Evolutionary conservation across 2,888 invertebrate genomes (phyloP).

Genomic region (Horisme vitalbata): DNA sequence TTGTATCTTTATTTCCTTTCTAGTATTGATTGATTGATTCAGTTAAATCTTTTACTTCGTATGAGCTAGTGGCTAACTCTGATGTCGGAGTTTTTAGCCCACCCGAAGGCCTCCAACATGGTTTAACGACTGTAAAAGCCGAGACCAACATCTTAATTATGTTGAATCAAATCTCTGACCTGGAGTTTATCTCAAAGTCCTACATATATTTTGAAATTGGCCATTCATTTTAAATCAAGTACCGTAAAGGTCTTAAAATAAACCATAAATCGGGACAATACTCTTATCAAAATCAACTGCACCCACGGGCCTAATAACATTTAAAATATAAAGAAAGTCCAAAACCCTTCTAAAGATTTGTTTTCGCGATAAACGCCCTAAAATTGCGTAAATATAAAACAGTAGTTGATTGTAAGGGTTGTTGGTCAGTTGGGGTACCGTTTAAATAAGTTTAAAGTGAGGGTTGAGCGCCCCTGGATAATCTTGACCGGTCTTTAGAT

Average conservation of each 20-base stretch:
- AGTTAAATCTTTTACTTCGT: too few relatives aligned
- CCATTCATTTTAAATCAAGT: neutral
- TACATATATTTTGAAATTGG: too few relatives aligned
- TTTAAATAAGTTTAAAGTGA: slow-evolving; percentile 63
- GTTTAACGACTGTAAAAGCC: too few relatives aligned
- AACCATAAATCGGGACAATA: slow-evolving; percentile 29
- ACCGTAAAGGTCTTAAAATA: slow-evolving; percentile 13
- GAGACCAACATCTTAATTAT: too few relatives aligned
- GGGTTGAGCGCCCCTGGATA: slow-evolving; percentile 56
- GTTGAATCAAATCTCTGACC: too few relatives aligned
- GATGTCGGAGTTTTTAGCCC: too few relatives aligned
- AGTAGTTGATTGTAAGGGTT: slow-evolving; percentile 61
- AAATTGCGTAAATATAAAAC: slow-evolving; percentile 49
- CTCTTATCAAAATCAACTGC: slow-evolving; percentile 58
- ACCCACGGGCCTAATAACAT: slow-evolving; percentile 72
- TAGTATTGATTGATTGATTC: too few relatives aligned
- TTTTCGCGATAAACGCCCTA: slow-evolving; percentile 62
- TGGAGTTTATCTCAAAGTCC: too few relatives aligned
- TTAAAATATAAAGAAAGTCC: slow-evolving; percentile 68
- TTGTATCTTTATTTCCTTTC: too few relatives aligned
- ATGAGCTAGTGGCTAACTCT: too few relatives aligned
- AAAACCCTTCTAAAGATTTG: slow-evolving; percentile 60
- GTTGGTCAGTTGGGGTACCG: slow-evolving; percentile 61
- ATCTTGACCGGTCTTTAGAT: slow-evolving; percentile 36
- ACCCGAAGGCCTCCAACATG: too few relatives aligned